Evolutionary conservation across 2,888 invertebrate species (phyloP).

Genomic region (Caenorhabditis sp.): DNA sequence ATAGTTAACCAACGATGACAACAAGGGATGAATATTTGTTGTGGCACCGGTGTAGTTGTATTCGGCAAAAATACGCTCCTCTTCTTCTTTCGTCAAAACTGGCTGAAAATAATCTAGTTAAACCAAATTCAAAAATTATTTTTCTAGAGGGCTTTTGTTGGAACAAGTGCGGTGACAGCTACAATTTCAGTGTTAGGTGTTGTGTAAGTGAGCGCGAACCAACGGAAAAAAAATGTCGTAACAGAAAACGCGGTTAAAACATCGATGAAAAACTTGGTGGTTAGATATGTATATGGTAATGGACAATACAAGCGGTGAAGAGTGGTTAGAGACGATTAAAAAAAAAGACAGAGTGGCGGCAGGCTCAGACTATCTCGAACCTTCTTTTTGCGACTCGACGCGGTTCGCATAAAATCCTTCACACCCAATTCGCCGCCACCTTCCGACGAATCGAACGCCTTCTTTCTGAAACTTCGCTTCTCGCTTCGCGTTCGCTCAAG

Average conservation of each 20-base stretch:
- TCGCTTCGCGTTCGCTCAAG: slow-evolving; percentile 53
- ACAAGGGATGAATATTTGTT: slow-evolving; percentile 97
- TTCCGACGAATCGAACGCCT: slow-evolving; percentile 12
- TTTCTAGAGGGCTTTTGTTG: neutral
- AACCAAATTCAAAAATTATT: neutral
- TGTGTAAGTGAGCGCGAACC: neutral
- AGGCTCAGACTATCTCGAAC: slow-evolving; percentile 10
- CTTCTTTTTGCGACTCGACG: slow-evolving; percentile 56
- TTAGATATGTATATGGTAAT: neutral
- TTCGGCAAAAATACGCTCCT: slow-evolving; percentile 74
- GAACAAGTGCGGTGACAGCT: neutral
- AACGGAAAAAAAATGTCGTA: neutral
- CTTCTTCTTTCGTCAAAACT: slow-evolving; percentile 74
- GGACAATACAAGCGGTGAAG: neutral
- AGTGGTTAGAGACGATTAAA: neutral
- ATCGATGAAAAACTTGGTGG: neutral
- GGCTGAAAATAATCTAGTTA: slow-evolving; percentile 60
- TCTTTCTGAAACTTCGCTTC: slow-evolving; percentile 63
- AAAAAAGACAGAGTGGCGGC: neutral
- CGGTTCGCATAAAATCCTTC: slow-evolving; percentile 61
- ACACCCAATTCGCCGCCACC: slow-evolving; percentile 53
- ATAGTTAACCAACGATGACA: slow-evolving; percentile 98
- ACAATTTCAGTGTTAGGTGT: neutral
- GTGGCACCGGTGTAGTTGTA: slow-evolving; percentile 91
- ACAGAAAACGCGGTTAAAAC: neutral